phyloP scores from a whole-genome alignment of 2,797 vertebrate genomes.

The Hydrophis major region DNA sequence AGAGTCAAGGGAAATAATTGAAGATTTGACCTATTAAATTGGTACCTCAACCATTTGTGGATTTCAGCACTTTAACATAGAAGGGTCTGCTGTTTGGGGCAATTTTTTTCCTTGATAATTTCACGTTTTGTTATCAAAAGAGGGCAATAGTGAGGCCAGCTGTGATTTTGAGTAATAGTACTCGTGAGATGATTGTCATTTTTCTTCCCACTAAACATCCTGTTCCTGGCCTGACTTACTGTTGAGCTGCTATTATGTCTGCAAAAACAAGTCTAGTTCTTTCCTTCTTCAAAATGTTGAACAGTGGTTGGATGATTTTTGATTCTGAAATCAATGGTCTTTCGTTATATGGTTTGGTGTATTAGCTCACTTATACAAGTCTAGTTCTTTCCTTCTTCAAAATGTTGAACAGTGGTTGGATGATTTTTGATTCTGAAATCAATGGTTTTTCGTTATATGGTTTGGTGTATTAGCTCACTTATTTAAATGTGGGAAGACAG shows the following conservation, averaged over 20 bases:
- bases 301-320: neutral
- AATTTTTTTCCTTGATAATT: neutral
- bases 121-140: neutral
- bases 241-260: neutral
- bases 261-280: neutral
- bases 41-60: neutral
- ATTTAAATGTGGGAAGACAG: neutral
- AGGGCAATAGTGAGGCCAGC: neutral
- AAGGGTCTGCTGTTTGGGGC: neutral
- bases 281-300: neutral
- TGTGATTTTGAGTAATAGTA: neutral
- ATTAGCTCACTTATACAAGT: neutral
- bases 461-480: neutral
- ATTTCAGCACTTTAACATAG: neutral
- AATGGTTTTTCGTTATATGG: neutral
- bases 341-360: neutral
- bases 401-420: neutral
- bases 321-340: neutral
- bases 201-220: neutral
- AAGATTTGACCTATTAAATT: neutral
- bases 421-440: neutral
- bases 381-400: neutral
- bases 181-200: neutral
- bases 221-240: neutral
- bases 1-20: neutral